These are phyloP conservation scores for Aplysina aerophoba DNA, from an alignment of 37 sponge, comb jelly and placozoan genomes.

Conservation along the genomic window DNA sequence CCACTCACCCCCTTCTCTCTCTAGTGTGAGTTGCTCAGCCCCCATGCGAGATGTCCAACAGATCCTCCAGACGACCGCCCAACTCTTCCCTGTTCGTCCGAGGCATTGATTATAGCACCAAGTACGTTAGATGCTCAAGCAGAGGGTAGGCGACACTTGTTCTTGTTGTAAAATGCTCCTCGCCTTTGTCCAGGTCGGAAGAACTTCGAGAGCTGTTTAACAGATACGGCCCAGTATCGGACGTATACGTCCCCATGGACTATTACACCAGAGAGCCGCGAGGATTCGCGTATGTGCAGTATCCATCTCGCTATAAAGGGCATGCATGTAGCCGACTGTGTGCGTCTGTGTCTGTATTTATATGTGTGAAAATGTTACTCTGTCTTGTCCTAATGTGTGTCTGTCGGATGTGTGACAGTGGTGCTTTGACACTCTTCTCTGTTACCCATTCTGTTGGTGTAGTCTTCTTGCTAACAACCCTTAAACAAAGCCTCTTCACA, in stretches of 20 bases:
- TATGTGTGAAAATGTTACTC: neutral
- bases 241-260: slow-evolving; percentile 98
- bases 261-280: slow-evolving; percentile 95
- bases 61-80: slow-evolving; percentile 66
- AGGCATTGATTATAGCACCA: slow-evolving; percentile 75
- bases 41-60: slow-evolving; percentile 31
- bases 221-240: slow-evolving; percentile 88
- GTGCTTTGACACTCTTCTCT: neutral
- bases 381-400: neutral
- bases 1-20: neutral
- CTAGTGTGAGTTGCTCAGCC: no score
- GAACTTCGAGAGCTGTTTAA: slow-evolving; percentile 89
- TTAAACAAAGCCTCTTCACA: slow-evolving; percentile 3
- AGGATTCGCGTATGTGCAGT: slow-evolving; percentile 99
- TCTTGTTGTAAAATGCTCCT: no score
- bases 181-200: slow-evolving; percentile 60
- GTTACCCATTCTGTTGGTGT: neutral
- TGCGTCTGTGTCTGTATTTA: neutral
- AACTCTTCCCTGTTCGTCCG: slow-evolving; percentile 87
- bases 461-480: neutral
- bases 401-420: no score
- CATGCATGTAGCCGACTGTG: neutral
- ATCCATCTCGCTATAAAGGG: slow-evolving; percentile 63
- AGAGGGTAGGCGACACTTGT: no score
- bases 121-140: slow-evolving; percentile 40